Percentiles rank a stretch among this genome's conserved stretches.
Evolutionary conservation across 2,797 vertebrate genomes (phyloP).

Genomic region (Philypnodon macrostomus): DNA sequence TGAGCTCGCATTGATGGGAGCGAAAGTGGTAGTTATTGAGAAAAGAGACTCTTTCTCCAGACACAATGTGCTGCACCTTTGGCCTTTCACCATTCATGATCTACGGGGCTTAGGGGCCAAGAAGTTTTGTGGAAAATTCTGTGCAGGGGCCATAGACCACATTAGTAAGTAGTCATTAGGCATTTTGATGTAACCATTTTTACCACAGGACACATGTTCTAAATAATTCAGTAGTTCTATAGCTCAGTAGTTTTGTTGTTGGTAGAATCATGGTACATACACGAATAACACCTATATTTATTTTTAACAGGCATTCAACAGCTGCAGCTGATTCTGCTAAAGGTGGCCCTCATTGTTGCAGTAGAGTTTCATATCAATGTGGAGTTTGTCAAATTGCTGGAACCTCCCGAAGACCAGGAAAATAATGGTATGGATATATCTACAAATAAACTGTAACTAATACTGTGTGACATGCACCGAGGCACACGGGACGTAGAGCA

Average conservation of each 20-base stretch:
- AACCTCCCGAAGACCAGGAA: slow-evolving; percentile 92
- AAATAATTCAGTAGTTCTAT: too few species aligned
- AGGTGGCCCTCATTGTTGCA: slow-evolving; percentile 90
- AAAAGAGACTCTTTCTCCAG: slow-evolving; percentile 96
- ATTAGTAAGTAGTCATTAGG: slow-evolving; percentile 94
- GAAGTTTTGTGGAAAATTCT: slow-evolving; percentile 98
- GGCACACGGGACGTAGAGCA: slow-evolving; percentile 17
- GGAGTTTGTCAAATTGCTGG: slow-evolving; percentile 90
- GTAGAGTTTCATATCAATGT: slow-evolving; percentile 95
- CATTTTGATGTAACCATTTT: too few species aligned
- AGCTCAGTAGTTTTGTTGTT: too few species aligned
- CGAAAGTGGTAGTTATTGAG: slow-evolving; percentile 93
- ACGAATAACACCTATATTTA: not conserved
- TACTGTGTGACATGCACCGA: not conserved
- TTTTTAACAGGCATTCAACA: slow-evolving; percentile 88
- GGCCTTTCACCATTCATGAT: slow-evolving; percentile 97
- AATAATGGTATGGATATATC: slow-evolving; percentile 84
- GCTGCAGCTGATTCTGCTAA: slow-evolving; percentile 94
- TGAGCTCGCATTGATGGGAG: slow-evolving; percentile 91
- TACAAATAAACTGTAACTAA: not conserved
- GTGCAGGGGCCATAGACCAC: slow-evolving; percentile 94
- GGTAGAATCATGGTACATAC: too few species aligned
- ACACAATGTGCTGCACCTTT: slow-evolving; percentile 96
- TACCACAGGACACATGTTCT: not conserved
- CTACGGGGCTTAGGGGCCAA: slow-evolving; percentile 92